These are phyloP conservation scores for Chrysocyon brachyurus DNA, from an alignment of 2,797 vertebrate genomes.

Conservation along the genomic window DNA sequence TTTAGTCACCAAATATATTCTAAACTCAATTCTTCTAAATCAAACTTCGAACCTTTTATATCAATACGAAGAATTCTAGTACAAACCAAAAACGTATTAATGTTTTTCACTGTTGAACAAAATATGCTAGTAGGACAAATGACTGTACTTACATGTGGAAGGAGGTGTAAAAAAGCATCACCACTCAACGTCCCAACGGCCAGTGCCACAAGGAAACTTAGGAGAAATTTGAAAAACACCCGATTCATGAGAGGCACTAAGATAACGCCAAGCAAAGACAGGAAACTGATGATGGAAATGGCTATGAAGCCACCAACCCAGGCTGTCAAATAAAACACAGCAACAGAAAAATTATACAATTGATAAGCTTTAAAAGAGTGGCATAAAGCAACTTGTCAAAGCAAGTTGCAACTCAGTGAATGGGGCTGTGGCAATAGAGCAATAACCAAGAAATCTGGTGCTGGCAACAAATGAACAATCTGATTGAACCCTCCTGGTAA, in stretches of 20 bases:
- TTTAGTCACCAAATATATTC: neutral
- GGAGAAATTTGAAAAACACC: conserved; percentile 98
- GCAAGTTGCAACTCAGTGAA: neutral
- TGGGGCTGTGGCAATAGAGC: neutral
- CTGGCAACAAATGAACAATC: neutral
- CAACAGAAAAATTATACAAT: conserved; percentile 41
- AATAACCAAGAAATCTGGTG: neutral
- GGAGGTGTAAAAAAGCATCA: conserved; percentile 97
- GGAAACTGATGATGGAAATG: conserved; percentile 97
- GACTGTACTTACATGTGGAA: conserved; percentile 95
- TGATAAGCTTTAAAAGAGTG: neutral
- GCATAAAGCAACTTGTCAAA: neutral
- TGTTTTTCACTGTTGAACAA: neutral
- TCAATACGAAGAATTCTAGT: conserved; percentile 10
- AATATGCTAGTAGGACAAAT: conserved; percentile 31
- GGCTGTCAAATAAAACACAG: conserved; percentile 88
- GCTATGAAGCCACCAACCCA: conserved; percentile 97
- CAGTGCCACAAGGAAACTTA: conserved; percentile 98
- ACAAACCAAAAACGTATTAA: neutral
- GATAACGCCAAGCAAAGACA: conserved; percentile 95
- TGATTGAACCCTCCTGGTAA: neutral
- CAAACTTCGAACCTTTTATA: conserved; percentile 37
- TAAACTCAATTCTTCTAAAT: conserved; percentile 46
- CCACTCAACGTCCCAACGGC: conserved; percentile 98
- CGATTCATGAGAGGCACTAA: conserved; percentile 97